Conservation (phyloP, 1,140 invertebrate genomes). For the Cyrtorhinus lividipennis region DNA sequence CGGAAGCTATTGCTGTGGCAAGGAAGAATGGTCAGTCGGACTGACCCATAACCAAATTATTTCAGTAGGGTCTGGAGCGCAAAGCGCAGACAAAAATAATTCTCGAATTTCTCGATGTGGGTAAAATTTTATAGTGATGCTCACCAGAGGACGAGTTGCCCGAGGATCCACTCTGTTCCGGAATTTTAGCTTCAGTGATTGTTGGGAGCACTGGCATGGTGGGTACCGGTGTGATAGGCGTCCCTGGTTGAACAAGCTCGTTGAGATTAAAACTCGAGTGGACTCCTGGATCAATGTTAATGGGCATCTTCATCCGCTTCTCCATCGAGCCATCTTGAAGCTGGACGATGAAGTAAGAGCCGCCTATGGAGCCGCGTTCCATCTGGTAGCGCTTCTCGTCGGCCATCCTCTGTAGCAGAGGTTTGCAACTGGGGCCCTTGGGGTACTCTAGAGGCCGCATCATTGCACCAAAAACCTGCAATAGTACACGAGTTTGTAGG, state of each 20-base stretch:
- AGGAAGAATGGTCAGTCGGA: too few species aligned
- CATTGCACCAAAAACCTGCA: conserved; percentile 69
- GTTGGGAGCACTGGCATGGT: conserved; percentile 76
- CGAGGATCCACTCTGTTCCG: conserved; percentile 43
- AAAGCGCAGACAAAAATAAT: too few species aligned
- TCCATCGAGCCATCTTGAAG: conserved; percentile 79
- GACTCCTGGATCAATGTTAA: conserved; percentile 71
- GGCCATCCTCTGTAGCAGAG: conserved; percentile 72
- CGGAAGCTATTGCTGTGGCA: too few species aligned
- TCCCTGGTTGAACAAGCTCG: conserved; percentile 44
- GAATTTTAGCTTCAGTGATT: conserved; percentile 62
- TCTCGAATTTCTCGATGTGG: too few species aligned
- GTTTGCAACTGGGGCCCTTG: conserved; percentile 52
- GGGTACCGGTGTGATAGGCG: conserved; percentile 54
- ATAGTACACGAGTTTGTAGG: too few species aligned
- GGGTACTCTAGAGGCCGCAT: conserved; percentile 83
- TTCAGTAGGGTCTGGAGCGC: too few species aligned
- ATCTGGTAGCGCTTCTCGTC: conserved; percentile 78
- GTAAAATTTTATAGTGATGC: too few species aligned
- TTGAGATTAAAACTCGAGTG: conserved; percentile 82
- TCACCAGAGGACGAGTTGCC: conserved; percentile 32
- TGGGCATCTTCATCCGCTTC: conserved; percentile 63
- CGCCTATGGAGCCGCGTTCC: conserved; percentile 72
- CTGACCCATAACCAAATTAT: too few species aligned
- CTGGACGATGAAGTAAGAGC: conserved; percentile 80